Evolutionary conservation across 2,797 vertebrate species (phyloP).

Genomic region (Cynopterus sphinx): DNA sequence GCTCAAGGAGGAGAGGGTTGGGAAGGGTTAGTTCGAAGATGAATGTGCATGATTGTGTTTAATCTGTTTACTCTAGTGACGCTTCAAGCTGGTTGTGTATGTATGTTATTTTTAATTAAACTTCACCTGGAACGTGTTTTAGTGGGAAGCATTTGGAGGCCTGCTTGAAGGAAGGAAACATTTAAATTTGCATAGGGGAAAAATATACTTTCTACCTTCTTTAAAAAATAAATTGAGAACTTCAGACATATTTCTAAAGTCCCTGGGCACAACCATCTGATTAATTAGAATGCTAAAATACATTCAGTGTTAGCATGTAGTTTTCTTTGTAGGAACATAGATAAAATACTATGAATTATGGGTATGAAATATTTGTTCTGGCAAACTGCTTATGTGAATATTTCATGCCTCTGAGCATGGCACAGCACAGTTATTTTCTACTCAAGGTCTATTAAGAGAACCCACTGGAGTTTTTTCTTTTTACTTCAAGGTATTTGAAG

Average conservation of each 20-base stretch:
- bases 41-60: neutral
- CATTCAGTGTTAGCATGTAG: neutral
- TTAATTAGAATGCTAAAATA: neutral
- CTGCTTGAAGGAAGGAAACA: conserved; percentile 25
- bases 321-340: conserved; percentile 6
- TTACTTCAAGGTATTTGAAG: conserved; percentile 3
- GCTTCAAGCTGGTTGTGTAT: neutral
- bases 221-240: conserved; percentile 6
- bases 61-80: neutral
- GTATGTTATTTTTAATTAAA: conserved; percentile 50
- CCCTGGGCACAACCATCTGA: neutral
- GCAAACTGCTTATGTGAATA: neutral
- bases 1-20: neutral
- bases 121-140: conserved; percentile 12
- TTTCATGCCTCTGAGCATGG: neutral
- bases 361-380: neutral
- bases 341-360: neutral
- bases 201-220: conserved; percentile 4
- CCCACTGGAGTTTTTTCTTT: conserved; percentile 10
- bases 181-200: conserved; percentile 16
- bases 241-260: neutral
- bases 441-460: neutral
- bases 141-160: neutral
- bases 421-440: neutral
- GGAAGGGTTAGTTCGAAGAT: neutral